Base-by-base conservation (phyloP, 2,888 invertebrate species). In the Mimumesa dahlbomi region DNA sequence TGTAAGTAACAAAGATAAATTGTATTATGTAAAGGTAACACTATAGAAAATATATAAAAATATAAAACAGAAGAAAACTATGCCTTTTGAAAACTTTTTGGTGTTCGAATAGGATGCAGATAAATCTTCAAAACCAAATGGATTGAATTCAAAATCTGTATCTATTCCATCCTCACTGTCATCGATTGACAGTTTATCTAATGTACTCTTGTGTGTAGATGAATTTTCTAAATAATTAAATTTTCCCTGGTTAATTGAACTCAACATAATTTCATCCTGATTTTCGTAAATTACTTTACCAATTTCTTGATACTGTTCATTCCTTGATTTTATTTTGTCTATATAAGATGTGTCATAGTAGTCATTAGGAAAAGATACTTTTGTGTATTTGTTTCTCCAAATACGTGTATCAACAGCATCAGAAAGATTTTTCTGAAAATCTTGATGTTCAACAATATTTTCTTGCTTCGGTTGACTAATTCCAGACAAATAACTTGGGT, bases 231-330 rank as follows among this genome's bases (percentile, higher is more conserved):
- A 7, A 18, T 21, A 6, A 9, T 5, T 9, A n/a, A 63, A 7
- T 48, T 38, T 16, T 21, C 36, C 11, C 3, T 42, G 19, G 2
- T 34, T 14, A 1, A 22, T 40, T 5, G 31, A 40, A 19, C 19
- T 29, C 1, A 3, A n/a, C 50, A 25, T 2, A 7, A 22, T 18
- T 53, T 50, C n/a, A 13, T 34, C 34, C 4, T 36, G 13, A 22
- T 36, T 59, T 22, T 21, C n/a, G 2, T 13, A 11, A 59, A 50
- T 22, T 7, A 14, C 48, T 42, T 46, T 54, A 11, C 77, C 81
- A 54, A 81, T 77, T 59, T 83, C 77, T 29, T 77, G 57, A 57
- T 79, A 82, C 40, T 68, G 75, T 5, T 49, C 61, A 45, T 49
- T 65, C 36, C 70, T 43, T 29, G 70, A 63, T 22, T 72, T 75